Conservation (phyloP, 2,797 vertebrate species). For the Leptoclinus maculatus region DNA sequence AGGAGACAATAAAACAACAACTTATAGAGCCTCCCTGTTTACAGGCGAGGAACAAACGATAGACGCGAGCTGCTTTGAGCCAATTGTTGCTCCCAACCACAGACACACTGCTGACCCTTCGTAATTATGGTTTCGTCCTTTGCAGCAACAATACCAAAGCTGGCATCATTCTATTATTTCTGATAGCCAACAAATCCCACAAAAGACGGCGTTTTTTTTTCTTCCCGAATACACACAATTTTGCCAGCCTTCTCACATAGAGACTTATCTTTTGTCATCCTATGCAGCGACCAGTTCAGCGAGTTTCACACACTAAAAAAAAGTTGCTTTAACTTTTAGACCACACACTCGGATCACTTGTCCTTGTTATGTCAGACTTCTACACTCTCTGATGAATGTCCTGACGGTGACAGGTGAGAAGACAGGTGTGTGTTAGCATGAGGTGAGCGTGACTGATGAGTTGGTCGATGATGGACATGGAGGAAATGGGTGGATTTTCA, state of each 20-base stretch:
- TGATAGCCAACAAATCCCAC: neutral
- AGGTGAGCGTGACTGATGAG: slow-evolving; percentile 37
- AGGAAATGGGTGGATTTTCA: slow-evolving; percentile 61
- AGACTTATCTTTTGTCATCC: too few relatives aligned
- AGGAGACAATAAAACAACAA: neutral
- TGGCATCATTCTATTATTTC: neutral
- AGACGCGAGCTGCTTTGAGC: neutral
- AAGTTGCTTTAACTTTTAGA: neutral
- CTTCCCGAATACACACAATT: too few relatives aligned
- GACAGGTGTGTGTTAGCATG: slow-evolving; percentile 1
- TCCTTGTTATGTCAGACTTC: slow-evolving; percentile 7
- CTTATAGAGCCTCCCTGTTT: neutral
- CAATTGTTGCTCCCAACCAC: neutral
- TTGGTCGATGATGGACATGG: slow-evolving; percentile 54
- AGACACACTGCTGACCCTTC: neutral
- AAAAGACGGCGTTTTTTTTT: too few relatives aligned
- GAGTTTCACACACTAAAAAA: neutral
- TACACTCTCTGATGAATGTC: slow-evolving; percentile 19
- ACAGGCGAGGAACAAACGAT: neutral
- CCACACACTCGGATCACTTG: slow-evolving; percentile 18
- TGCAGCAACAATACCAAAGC: neutral
- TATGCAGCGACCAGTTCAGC: neutral
- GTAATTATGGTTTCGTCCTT: too few relatives aligned
- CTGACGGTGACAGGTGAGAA: neutral
- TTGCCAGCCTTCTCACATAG: too few relatives aligned